phyloP scores from a whole-genome alignment of 2,113 vertebrate genomes.

The Micromys minutus region DNA sequence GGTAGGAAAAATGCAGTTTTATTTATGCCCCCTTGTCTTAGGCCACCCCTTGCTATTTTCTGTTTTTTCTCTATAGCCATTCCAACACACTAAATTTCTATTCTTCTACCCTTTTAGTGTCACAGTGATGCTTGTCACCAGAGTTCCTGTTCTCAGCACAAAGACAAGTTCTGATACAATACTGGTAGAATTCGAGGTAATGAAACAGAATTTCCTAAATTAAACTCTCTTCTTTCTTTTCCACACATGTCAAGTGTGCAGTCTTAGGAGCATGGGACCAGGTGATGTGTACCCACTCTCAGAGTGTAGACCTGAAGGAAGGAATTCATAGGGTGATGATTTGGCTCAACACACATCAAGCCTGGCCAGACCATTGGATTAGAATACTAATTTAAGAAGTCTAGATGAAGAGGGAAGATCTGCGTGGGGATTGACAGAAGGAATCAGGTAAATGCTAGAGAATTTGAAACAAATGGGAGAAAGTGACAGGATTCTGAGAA shows the following conservation, averaged over 20 bases:
- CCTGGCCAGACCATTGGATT: background rate
- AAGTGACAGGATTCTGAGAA: background rate
- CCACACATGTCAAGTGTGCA: background rate
- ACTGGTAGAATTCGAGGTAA: constrained; percentile 2
- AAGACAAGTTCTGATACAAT: background rate
- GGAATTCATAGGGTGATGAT: background rate
- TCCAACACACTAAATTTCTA: background rate
- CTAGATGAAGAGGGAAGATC: background rate
- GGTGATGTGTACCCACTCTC: background rate
- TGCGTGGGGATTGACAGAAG: background rate
- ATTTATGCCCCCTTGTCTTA: background rate
- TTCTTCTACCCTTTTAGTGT: background rate
- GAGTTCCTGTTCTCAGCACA: background rate
- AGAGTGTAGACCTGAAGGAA: background rate
- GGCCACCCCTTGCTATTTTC: background rate
- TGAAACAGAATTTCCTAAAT: background rate
- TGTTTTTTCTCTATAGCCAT: background rate
- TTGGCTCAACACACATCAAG: background rate
- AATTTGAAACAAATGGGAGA: constrained; percentile 9
- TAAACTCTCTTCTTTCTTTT: background rate
- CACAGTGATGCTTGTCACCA: background rate
- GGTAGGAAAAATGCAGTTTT: background rate
- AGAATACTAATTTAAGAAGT: background rate
- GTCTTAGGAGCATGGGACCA: background rate
- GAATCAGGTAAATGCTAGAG: background rate